Conservation (phyloP, 1,140 invertebrate genomes). For the Charaxes varanes region DNA sequence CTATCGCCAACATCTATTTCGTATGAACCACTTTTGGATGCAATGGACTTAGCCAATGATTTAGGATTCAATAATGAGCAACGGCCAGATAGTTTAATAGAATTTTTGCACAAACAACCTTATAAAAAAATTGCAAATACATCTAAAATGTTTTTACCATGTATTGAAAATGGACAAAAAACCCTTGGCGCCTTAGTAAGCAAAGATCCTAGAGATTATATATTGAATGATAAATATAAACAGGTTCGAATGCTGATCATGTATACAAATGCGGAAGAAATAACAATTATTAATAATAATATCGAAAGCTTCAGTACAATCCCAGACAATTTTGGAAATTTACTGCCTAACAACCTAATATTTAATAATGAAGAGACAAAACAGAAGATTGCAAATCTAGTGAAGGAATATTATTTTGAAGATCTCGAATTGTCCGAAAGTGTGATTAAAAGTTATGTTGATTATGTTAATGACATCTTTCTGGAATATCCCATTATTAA, state of each 20-base stretch:
- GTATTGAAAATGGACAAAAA: constrained; percentile 34
- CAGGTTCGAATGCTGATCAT: constrained; percentile 43
- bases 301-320: constrained; percentile 23
- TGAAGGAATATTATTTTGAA: constrained; percentile 51
- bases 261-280: constrained; percentile 28
- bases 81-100: constrained; percentile 17
- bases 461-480: constrained; percentile 48
- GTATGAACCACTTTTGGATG: constrained; percentile 30
- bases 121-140: constrained; percentile 22
- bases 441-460: constrained; percentile 29
- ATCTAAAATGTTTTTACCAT: constrained; percentile 37
- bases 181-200: constrained; percentile 40
- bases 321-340: constrained; percentile 32
- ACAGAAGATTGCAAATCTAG: constrained; percentile 31
- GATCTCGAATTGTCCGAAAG: constrained; percentile 20
- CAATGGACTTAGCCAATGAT: constrained; percentile 23
- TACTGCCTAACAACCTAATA: constrained; percentile 47
- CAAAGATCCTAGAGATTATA: constrained; percentile 33
- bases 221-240: constrained; percentile 29
- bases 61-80: constrained; percentile 32
- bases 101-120: constrained; percentile 30
- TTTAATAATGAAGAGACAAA: constrained; percentile 29
- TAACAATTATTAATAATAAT: constrained; percentile 22
- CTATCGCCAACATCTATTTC: constrained; percentile 40
- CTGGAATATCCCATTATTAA: constrained; percentile 45